Evolutionary conservation across 2,797 vertebrate genomes (phyloP).

Genomic region (Cetoscarus ocellatus): DNA sequence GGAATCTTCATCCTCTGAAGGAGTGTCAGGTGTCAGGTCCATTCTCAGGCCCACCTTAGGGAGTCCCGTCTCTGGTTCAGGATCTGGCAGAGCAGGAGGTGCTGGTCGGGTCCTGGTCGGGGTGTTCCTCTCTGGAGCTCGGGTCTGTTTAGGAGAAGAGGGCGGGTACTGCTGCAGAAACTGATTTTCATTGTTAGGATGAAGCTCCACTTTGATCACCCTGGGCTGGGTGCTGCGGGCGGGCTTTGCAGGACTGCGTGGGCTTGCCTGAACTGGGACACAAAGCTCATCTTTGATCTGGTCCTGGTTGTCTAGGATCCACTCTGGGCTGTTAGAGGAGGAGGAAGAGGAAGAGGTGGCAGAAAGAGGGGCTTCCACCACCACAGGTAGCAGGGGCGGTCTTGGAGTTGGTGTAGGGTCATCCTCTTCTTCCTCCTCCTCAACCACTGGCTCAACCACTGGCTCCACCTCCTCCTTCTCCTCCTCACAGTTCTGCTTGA

Average conservation of each 20-base stretch:
- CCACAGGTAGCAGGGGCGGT: conserved; percentile 76
- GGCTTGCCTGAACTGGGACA: conserved; percentile 53
- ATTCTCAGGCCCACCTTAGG: conserved; percentile 92
- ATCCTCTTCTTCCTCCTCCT: conserved; percentile 61
- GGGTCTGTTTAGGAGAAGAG: conserved; percentile 77
- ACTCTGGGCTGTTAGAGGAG: conserved; percentile 71
- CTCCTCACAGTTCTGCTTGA: conserved; percentile 70
- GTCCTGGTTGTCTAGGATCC: conserved; percentile 64
- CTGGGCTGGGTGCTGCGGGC: conserved; percentile 73
- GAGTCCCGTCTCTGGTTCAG: conserved; percentile 88
- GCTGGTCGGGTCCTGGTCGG: conserved; percentile 80
- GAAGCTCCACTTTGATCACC: conserved; percentile 78
- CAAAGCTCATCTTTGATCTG: conserved; percentile 68
- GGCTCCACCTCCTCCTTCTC: conserved; percentile 71
- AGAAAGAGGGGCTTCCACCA: conserved; percentile 77
- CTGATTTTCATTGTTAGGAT: conserved; percentile 82
- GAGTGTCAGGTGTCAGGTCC: conserved; percentile 90
- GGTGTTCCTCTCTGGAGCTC: conserved; percentile 63
- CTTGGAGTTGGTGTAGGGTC: conserved; percentile 68
- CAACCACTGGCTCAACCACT: conserved; percentile 46
- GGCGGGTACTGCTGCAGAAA: conserved; percentile 76
- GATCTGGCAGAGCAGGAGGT: conserved; percentile 82
- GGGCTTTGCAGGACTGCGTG: conserved; percentile 79
- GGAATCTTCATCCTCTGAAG: conserved; percentile 94
- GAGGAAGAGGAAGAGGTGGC: conserved; percentile 74